Evolutionary conservation across 2,113 vertebrate genomes (phyloP).

Genomic region (Fulmarus glacialis): DNA sequence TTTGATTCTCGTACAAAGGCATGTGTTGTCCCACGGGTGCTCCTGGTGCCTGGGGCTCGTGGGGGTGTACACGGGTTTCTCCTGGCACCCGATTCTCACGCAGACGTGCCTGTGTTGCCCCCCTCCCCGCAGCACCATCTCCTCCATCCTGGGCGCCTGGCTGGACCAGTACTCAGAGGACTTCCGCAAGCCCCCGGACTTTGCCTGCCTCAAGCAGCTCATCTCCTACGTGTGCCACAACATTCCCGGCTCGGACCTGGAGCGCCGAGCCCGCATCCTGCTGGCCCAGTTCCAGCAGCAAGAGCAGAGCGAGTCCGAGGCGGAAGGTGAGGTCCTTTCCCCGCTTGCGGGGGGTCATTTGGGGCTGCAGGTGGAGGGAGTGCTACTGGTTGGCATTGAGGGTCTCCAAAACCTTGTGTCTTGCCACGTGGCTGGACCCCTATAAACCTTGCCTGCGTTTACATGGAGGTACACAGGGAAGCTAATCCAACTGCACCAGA

Average conservation of each 20-base stretch:
- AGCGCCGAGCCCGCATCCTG: slow-evolving; percentile 90
- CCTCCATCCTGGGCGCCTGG: slow-evolving; percentile 97
- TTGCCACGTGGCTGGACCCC: neutral
- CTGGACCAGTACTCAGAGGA: slow-evolving; percentile 98
- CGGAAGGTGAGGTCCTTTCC: slow-evolving; percentile 76
- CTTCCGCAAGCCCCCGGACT: slow-evolving; percentile 90
- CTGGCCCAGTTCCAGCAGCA: slow-evolving; percentile 90
- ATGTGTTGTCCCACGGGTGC: neutral
- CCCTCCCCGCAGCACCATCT: slow-evolving; percentile 82
- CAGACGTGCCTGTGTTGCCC: neutral
- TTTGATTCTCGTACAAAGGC: neutral
- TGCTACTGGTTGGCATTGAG: neutral
- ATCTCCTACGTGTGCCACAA: slow-evolving; percentile 89
- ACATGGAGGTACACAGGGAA: neutral
- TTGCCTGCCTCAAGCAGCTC: slow-evolving; percentile 89
- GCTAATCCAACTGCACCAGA: neutral
- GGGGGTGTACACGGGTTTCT: rapidly evolving
- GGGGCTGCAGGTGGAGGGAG: neutral
- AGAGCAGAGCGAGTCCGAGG: slow-evolving; percentile 80
- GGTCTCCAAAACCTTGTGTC: neutral
- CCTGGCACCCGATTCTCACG: rapidly evolving
- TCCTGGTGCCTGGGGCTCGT: neutral
- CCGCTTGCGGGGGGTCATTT: rapidly evolving
- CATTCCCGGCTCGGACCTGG: slow-evolving; percentile 92
- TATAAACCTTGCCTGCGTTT: neutral